A percentile compares a stretch with the other conserved stretches of the same genome.
These are phyloP conservation scores for Ciconia boyciana DNA, from an alignment of 2,113 vertebrate species.

Conservation along the genomic window DNA sequence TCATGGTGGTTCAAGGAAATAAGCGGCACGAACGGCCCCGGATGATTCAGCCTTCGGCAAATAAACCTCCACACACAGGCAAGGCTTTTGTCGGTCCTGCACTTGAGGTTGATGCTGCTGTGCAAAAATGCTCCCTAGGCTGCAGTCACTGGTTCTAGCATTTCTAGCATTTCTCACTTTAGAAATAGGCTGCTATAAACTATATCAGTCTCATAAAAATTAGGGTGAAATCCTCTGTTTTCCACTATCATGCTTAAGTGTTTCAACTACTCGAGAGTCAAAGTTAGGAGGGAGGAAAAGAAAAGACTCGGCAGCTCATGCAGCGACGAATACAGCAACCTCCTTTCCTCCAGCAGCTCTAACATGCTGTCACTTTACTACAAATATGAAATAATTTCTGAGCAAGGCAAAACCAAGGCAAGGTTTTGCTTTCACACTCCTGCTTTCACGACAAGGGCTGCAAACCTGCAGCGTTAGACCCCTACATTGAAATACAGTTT, in stretches of 20 bases:
- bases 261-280: not conserved
- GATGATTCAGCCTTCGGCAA: not conserved
- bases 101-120: not conserved
- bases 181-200: not conserved
- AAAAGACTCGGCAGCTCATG: not conserved
- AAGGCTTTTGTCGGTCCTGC: fast-evolving
- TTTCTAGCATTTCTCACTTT: not conserved
- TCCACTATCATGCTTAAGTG: not conserved
- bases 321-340: fast-evolving
- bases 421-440: not conserved
- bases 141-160: not conserved
- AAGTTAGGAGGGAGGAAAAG: not conserved
- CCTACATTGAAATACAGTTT: not conserved
- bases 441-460: not conserved
- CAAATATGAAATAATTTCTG: not conserved
- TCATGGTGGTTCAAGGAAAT: not conserved
- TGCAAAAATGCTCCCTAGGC: not conserved
- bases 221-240: not conserved
- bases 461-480: not conserved
- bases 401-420: not conserved
- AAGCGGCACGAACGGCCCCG: fast-evolving
- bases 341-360: not conserved
- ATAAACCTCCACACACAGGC: fast-evolving
- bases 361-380: not conserved
- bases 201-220: not conserved